Evolutionary conservation across 2,888 invertebrate genomes (phyloP).

Genomic region (Phania funesta): DNA sequence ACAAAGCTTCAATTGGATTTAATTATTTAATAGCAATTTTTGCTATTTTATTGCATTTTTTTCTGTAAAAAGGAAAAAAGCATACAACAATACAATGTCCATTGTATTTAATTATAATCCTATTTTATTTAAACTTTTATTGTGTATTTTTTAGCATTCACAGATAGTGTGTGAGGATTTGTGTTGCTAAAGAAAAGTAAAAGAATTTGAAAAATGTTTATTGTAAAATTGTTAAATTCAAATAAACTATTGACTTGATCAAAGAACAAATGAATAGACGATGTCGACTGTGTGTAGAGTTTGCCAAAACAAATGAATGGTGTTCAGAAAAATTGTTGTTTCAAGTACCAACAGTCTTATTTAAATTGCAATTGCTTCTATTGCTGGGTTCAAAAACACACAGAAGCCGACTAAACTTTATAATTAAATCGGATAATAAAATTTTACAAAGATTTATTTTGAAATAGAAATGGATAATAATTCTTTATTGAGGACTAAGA

Average conservation of each 20-base stretch:
- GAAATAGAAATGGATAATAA: no score
- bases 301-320: neutral
- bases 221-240: conserved; percentile 52
- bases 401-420: no score
- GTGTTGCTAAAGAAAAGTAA: conserved; percentile 38
- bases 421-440: no score
- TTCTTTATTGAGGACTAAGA: no score
- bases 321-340: conserved; percentile 18
- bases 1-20: no score
- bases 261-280: conserved; percentile 45
- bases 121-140: conserved; percentile 34
- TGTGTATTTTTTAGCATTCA: no score
- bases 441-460: no score
- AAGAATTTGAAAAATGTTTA: conserved; percentile 55
- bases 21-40: conserved; percentile 19
- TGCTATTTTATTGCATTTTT: neutral
- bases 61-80: no score
- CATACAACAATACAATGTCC: no score
- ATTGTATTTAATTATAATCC: conserved; percentile 61
- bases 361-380: conserved; percentile 43
- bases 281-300: neutral
- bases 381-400: conserved; percentile 13
- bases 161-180: conserved; percentile 8
- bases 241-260: conserved; percentile 59
- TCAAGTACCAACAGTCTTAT: conserved; percentile 41